Percentiles rank a stretch among this genome's conserved stretches.
phyloP scores from a whole-genome alignment of 2,113 vertebrate genomes.

The Sciurus niger region DNA sequence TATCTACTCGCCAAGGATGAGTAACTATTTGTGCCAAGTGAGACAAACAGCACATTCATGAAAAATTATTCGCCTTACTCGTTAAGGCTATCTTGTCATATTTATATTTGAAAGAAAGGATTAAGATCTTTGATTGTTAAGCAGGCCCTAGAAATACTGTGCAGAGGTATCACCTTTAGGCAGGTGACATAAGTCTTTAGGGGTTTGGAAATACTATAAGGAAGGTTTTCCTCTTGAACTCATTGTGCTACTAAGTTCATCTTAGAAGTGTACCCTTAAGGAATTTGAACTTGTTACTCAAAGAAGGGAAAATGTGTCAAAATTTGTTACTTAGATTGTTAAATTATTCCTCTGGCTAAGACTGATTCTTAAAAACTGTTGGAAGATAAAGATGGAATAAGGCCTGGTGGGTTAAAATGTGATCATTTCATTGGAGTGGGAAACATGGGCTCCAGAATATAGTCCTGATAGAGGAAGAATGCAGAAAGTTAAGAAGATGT shows the following conservation, averaged over 20 bases:
- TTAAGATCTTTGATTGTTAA: slow-evolving; percentile 50
- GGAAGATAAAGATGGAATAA: slow-evolving; percentile 44
- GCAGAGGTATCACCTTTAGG: background rate
- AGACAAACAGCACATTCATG: slow-evolving; percentile 36
- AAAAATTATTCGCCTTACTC: slow-evolving; percentile 48
- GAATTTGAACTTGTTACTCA: slow-evolving; percentile 69
- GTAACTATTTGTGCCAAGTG: slow-evolving; percentile 36
- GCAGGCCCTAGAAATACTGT: slow-evolving; percentile 6
- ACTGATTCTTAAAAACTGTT: slow-evolving; percentile 42
- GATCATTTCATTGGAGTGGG: slow-evolving; percentile 1
- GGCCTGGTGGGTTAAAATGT: slow-evolving; percentile 47
- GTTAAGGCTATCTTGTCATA: slow-evolving; percentile 29
- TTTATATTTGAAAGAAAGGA: slow-evolving; percentile 28
- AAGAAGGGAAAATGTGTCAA: slow-evolving; percentile 65
- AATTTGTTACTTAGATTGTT: slow-evolving; percentile 58
- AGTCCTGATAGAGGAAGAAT: slow-evolving; percentile 18
- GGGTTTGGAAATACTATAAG: background rate
- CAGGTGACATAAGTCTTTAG: background rate
- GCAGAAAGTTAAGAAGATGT: slow-evolving; percentile 59
- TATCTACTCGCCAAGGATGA: slow-evolving; percentile 15
- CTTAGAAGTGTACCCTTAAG: slow-evolving; percentile 66
- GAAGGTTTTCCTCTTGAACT: slow-evolving; percentile 62
- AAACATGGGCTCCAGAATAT: background rate
- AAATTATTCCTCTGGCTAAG: slow-evolving; percentile 61
- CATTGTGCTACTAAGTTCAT: slow-evolving; percentile 44